A percentile compares a stretch with the other conserved stretches of the same genome.
phyloP scores from a whole-genome alignment of 23 tunicate species.

The Clavelina lepadiformis region DNA sequence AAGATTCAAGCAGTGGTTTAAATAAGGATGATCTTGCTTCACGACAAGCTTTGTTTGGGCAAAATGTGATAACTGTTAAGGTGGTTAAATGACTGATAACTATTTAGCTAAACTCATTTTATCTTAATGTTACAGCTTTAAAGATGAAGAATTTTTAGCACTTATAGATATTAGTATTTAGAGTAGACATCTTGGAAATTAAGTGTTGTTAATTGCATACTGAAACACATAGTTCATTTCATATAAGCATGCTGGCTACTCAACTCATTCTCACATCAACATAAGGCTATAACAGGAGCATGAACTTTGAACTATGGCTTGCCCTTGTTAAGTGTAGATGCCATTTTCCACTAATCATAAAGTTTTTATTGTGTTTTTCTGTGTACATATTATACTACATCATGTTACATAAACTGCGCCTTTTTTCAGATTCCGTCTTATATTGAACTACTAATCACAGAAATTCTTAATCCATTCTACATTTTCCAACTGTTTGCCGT shows the following conservation, averaged over 20 bases:
- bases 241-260: too few species aligned
- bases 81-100: slow-evolving; percentile 28
- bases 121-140: too few species aligned
- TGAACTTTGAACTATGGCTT: background rate
- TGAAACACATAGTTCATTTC: too few species aligned
- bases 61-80: slow-evolving; percentile 59
- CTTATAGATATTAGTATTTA: background rate
- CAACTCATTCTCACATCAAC: too few species aligned
- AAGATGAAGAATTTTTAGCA: background rate
- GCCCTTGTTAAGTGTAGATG: background rate
- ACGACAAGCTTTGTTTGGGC: slow-evolving; percentile 4
- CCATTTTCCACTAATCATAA: too few species aligned
- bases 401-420: background rate
- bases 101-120: too few species aligned
- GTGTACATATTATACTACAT: background rate
- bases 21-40: slow-evolving; percentile 1
- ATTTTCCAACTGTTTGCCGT: slow-evolving; percentile 78
- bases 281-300: too few species aligned
- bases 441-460: slow-evolving; percentile 37
- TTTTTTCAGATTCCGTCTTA: slow-evolving; percentile 57
- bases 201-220: too few species aligned
- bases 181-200: too few species aligned
- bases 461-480: slow-evolving; percentile 85
- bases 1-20: slow-evolving; percentile 19
- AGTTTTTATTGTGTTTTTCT: too few species aligned